These are phyloP conservation scores for Melierax canorus DNA, from an alignment of 2,113 vertebrate genomes.

Conservation along the genomic window DNA sequence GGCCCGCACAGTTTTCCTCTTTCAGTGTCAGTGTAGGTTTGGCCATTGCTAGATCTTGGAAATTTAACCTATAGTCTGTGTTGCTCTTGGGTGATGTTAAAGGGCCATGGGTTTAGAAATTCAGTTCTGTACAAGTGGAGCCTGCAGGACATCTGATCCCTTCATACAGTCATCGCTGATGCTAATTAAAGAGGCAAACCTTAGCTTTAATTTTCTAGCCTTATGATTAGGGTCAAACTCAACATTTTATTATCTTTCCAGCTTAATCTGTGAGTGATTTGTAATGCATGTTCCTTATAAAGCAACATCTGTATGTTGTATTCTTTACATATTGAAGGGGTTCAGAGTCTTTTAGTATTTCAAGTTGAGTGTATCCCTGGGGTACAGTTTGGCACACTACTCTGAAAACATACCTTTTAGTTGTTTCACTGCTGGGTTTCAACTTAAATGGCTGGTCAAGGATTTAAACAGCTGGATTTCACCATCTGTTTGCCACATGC, in stretches of 20 bases:
- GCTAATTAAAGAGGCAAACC: not conserved
- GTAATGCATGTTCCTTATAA: not conserved
- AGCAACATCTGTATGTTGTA: not conserved
- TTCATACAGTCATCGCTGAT: not conserved
- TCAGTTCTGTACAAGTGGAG: not conserved
- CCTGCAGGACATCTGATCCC: not conserved
- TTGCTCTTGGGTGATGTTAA: not conserved
- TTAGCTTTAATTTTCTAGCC: not conserved
- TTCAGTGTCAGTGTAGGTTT: not conserved
- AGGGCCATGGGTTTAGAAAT: not conserved
- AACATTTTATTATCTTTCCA: not conserved
- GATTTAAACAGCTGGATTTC: conserved; percentile 37
- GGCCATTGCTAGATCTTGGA: not conserved
- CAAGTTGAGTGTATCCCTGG: not conserved
- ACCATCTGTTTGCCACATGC: not conserved
- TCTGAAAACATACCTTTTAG: conserved; percentile 27
- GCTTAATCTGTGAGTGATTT: not conserved
- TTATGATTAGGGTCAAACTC: not conserved
- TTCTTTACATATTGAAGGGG: not conserved
- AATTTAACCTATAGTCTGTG: not conserved
- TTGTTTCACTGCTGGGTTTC: not conserved
- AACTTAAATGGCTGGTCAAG: not conserved
- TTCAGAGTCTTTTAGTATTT: not conserved
- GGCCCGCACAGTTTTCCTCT: not conserved
- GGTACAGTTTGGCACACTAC: not conserved